Base-by-base conservation (phyloP, 1,140 invertebrate genomes). In the Papilio xuthus region DNA sequence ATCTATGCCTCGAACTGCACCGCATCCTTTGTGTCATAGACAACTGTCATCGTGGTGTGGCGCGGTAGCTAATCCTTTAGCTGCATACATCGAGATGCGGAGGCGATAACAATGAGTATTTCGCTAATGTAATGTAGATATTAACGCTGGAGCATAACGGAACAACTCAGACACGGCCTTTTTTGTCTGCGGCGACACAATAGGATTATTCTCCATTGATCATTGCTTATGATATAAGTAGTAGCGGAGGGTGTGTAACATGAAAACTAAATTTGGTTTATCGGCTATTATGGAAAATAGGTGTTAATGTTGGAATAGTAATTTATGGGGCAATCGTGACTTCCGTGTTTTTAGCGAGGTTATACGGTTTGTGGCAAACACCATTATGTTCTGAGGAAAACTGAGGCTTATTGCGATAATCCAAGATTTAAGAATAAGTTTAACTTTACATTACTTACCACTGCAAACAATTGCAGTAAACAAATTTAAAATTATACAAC, bases 211-310 rank as follows among this genome's bases (percentile, higher is more conserved):
- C 92, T 89, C 89, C 90, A 92, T 92, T 93, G 92, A 94, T 94
- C 92, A 93, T 88, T 90, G 92, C 91, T 93, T 93, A 93, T 92
- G 92, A 92, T 90, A 93, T 92, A 92, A 94, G 90, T 91, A 92
- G 91, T 85, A 86, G 80, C 78, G 82, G 88, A 93, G 92, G 92
- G 92, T 94, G 90, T 85, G 91, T 88, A 89, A 94, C 92, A 94
- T 93, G 91, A 93, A 94, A 94, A 92, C 92, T 93, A 94, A 94
- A 94, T 94, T 94, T 94, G 92, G 92, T 94, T 94, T 94, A 94
- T 93, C 92, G 92, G 89, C 90, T 92, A 92, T 93, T 94, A 94
- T 94, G 92, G 90, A 93, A 92, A 94, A 89, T 94, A 93, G 92
- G 92, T 94, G 92, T 90, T 93, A 92, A 94, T 94, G 90, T 91